A percentile compares a stretch with the other conserved stretches of the same genome.
Evolutionary conservation across 2,113 vertebrate species (phyloP).

Genomic region (Dunckerocampus dactyliophorus): DNA sequence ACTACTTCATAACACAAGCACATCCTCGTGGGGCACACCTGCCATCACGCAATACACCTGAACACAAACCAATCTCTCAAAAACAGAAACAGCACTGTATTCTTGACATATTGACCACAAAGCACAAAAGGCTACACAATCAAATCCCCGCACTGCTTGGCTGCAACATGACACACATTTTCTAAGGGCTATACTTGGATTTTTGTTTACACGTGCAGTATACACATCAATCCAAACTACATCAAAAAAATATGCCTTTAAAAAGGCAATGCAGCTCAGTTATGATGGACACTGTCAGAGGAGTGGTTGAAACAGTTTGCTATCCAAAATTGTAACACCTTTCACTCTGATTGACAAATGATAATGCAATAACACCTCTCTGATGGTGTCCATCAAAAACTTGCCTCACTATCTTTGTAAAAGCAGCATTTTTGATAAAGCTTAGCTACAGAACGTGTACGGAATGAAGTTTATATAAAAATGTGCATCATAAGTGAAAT

Average conservation of each 20-base stretch:
- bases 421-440: neutral
- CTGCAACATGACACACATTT: constrained; percentile 35
- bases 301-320: neutral
- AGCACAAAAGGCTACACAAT: constrained; percentile 27
- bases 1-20: neutral
- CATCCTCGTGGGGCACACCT: constrained; percentile 3
- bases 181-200: neutral
- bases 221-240: neutral
- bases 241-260: neutral
- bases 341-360: neutral
- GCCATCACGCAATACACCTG: neutral
- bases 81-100: constrained; percentile 15
- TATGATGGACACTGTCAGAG: neutral
- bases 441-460: no score
- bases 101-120: constrained; percentile 35
- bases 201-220: neutral
- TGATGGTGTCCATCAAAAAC: neutral
- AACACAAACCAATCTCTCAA: constrained; percentile 14
- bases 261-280: neutral
- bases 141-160: constrained; percentile 27
- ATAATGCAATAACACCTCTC: neutral
- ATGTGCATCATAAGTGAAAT: neutral
- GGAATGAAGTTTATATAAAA: no score
- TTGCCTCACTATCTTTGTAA: neutral
- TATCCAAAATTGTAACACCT: neutral